These are phyloP conservation scores for Serranochromis macrocephalus DNA, from an alignment of 2,113 vertebrate species.

Conservation along the genomic window DNA sequence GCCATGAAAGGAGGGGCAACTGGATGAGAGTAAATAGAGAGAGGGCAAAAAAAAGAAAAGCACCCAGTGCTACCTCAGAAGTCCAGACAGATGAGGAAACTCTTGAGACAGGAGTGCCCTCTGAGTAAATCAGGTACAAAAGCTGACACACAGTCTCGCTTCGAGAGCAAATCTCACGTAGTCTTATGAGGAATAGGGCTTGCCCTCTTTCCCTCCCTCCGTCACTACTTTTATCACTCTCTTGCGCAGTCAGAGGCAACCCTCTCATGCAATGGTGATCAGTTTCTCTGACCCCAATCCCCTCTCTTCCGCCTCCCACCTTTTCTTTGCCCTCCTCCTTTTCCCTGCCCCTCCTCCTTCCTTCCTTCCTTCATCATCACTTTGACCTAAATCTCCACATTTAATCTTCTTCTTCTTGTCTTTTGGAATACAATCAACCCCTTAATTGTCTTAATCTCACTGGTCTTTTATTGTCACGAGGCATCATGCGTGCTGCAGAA, in stretches of 20 bases:
- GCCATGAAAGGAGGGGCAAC: neutral
- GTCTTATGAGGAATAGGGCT: neutral
- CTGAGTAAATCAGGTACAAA: constrained; percentile 13
- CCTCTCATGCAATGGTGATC: constrained; percentile 12
- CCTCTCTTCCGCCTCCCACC: constrained; percentile 6
- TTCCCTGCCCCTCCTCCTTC: neutral
- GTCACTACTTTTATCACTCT: constrained; percentile 22
- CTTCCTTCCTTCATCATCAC: constrained; percentile 40
- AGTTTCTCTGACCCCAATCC: constrained; percentile 66
- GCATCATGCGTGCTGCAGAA: neutral
- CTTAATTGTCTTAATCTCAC: constrained; percentile 73
- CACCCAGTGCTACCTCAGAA: constrained; percentile 44
- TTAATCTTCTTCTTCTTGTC: constrained; percentile 65
- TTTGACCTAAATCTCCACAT: constrained; percentile 72
- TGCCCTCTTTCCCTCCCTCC: neutral
- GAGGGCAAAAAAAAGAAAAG: neutral
- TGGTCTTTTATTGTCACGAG: constrained; percentile 57
- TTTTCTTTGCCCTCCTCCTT: neutral
- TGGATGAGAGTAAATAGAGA: neutral
- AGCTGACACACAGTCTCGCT: neutral
- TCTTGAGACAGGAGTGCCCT: constrained; percentile 2
- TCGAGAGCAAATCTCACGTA: neutral
- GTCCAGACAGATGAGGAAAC: constrained; percentile 51
- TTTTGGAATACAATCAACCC: constrained; percentile 64
- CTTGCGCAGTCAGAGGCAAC: neutral